Conservation (phyloP, 1,140 invertebrate species). For the Drosophila lacertosa region DNA sequence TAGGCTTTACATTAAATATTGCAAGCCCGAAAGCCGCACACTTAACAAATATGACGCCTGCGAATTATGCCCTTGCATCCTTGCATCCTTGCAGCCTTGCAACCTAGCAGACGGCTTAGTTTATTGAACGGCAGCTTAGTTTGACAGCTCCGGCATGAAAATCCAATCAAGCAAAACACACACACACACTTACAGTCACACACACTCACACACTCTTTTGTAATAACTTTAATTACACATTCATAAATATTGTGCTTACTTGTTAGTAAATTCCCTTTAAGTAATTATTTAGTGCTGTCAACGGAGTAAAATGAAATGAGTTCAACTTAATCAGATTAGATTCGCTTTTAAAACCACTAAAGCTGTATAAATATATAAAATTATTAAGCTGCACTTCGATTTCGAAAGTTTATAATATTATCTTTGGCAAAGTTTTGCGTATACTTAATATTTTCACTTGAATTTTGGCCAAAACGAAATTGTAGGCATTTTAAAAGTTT, state of each 20-base stretch:
- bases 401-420: no score
- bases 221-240: slow-evolving; percentile 30
- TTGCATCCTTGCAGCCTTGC: background rate
- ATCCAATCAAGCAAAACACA: slow-evolving; percentile 20
- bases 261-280: slow-evolving; percentile 18
- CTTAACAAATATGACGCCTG: slow-evolving; percentile 73
- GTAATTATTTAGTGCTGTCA: slow-evolving; percentile 23
- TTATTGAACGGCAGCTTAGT: slow-evolving; percentile 24
- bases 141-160: slow-evolving; percentile 15
- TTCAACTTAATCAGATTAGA: slow-evolving; percentile 5
- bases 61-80: slow-evolving; percentile 52
- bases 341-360: no score
- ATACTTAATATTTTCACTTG: no score
- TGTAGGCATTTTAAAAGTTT: no score
- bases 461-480: no score
- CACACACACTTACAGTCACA: no score
- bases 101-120: slow-evolving; percentile 3
- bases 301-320: background rate
- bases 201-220: slow-evolving; percentile 9
- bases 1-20: slow-evolving; percentile 66
- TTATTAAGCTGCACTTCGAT: no score
- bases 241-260: slow-evolving; percentile 8
- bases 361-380: no score
- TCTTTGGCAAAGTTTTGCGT: no score
- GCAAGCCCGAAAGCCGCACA: slow-evolving; percentile 50